A percentile compares a stretch with the other conserved stretches of the same genome.
These are phyloP conservation scores for Drosophila peninsularis DNA, from an alignment of 2,888 invertebrate genomes.

Conservation along the genomic window DNA sequence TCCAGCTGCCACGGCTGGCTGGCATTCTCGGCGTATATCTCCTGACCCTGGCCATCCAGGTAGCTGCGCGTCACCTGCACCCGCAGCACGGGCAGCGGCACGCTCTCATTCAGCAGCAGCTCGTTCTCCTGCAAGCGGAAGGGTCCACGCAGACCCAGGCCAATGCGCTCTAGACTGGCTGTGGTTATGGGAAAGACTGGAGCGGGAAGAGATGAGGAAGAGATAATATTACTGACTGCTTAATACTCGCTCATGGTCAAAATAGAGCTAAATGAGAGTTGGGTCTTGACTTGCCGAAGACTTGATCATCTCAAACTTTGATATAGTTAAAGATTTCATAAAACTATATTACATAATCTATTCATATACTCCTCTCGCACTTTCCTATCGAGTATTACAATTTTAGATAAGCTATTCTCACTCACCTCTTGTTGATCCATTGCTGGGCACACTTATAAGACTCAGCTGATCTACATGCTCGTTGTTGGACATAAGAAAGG, in stretches of 20 bases:
- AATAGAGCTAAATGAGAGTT: too few species aligned
- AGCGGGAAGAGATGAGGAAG: rapidly evolving
- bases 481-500: conserved; percentile 88
- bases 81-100: conserved; percentile 67
- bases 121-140: conserved; percentile 86
- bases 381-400: too few species aligned
- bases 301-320: too few species aligned
- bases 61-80: conserved; percentile 75
- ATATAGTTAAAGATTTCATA: too few species aligned
- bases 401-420: neutral
- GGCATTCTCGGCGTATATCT: conserved; percentile 68
- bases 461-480: conserved; percentile 88
- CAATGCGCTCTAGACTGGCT: conserved; percentile 85
- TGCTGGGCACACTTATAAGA: conserved; percentile 86
- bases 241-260: neutral
- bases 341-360: too few species aligned
- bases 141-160: conserved; percentile 87
- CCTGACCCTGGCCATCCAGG: conserved; percentile 65
- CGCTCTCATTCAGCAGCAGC: conserved; percentile 54
- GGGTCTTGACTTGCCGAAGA: too few species aligned
- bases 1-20: conserved; percentile 79
- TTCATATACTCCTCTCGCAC: too few species aligned
- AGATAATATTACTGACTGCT: neutral
- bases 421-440: conserved; percentile 71
- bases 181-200: conserved; percentile 79